Base-by-base conservation (phyloP, 1,140 invertebrate species). In the Ips nitidus region DNA sequence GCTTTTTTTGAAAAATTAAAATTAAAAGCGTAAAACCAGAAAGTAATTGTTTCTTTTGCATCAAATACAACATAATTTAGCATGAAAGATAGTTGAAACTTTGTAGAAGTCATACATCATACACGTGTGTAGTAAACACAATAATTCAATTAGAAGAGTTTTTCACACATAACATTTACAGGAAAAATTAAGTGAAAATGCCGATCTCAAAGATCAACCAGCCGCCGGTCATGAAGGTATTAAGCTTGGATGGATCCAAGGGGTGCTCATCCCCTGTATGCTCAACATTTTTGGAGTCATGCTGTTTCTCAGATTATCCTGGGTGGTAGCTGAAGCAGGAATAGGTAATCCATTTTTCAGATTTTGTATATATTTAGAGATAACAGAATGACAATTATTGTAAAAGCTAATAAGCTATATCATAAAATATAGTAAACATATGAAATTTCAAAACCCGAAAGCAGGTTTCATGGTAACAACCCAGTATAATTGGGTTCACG, bases 211-310 rank as follows among this genome's bases (percentile, higher is more conserved):
- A 62, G 60, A 50, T 42, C 59, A 69, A 58, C 60, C 41, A 37
- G 41, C 7, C 22, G 8, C 52, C 38, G 57, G 42, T n/a, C 75
- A 78, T 68, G 72, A 72, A 47, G 79, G 86, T n/a, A 88, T 92
- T 63, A 93, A 94, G 82, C 80, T 94, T 75, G 92, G 92, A 81
- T 94, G 92, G 92, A 93, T 89, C 85, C 82, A 92, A 78, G 92
- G 91, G 3, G 92, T 94, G 3, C 82, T 93, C 40, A 92, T 93
- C 82, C 91, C 91, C 77, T 93, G 91, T 76, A 84, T 93, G 2
- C 86, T 93, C 69, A 93, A 93, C 79, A 93, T 94, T 73, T 94
- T 91, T 91, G 92, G 92, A 59, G 91, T 94, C 66, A 94, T 94
- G 92, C 84, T 94, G 52, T 94, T 94, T 80, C 82, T 94, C 61